Conservation (phyloP, 2,888 invertebrate genomes). For the Andrena bicolor region DNA sequence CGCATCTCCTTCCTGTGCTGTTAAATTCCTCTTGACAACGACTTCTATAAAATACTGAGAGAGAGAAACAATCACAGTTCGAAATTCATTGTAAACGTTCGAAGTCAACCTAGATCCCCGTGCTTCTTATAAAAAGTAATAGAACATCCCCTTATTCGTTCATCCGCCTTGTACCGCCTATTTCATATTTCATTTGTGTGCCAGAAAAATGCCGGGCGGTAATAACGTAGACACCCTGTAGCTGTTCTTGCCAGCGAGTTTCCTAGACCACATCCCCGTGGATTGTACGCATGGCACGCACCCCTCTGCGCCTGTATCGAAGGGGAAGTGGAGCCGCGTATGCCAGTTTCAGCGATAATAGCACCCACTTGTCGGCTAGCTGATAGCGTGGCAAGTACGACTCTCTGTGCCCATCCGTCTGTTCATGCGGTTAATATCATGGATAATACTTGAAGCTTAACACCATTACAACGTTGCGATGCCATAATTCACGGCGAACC, state of each 20-base stretch:
- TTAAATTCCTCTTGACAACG: no score
- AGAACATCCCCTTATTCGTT: background rate
- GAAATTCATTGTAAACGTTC: background rate
- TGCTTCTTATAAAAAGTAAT: background rate
- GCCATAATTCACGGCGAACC: constrained; percentile 6
- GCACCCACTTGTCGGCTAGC: constrained; percentile 69
- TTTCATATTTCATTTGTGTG: background rate
- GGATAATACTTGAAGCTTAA: constrained; percentile 16
- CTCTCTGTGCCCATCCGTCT: constrained; percentile 16
- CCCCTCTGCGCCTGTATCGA: constrained; percentile 57
- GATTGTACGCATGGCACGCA: constrained; percentile 55
- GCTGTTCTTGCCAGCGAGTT: constrained; percentile 5
- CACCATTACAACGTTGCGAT: no score
- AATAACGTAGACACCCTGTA: background rate
- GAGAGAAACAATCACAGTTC: background rate
- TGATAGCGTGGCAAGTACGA: constrained; percentile 52
- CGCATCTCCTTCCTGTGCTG: no score
- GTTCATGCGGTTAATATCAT: constrained; percentile 21
- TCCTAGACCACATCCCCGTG: constrained; percentile 48
- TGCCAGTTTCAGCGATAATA: constrained; percentile 61
- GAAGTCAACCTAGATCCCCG: no score
- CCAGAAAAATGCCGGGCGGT: background rate
- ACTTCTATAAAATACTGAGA: no score
- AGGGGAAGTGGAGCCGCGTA: constrained; percentile 47
- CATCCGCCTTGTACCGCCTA: background rate